Conservation (phyloP, 2,888 invertebrate species). For the Octonoba sinensis region DNA sequence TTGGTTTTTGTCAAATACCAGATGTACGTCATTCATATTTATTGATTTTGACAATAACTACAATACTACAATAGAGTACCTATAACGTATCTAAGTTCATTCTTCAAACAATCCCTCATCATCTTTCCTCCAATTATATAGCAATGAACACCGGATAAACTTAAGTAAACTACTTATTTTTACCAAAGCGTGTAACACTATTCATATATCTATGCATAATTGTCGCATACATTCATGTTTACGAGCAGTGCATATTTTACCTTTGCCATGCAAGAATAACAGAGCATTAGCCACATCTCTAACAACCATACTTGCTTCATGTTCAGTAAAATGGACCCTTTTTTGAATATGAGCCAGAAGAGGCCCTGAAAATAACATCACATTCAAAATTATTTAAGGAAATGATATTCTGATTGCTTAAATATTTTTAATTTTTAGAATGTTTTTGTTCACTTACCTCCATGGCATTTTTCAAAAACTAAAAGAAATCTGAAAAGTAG, state of each 20-base stretch:
- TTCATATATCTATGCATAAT: too few relatives aligned
- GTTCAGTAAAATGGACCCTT: conserved; percentile 92
- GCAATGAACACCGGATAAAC: too few relatives aligned
- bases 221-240: too few relatives aligned
- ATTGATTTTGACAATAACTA: too few relatives aligned
- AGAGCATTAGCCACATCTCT: conserved; percentile 94
- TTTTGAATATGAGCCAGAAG: conserved; percentile 93
- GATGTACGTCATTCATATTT: too few relatives aligned
- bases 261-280: conserved; percentile 93
- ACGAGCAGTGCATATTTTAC: conserved; percentile 66
- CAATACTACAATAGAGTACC: too few relatives aligned
- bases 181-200: too few relatives aligned
- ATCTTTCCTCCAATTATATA: too few relatives aligned
- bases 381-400: neutral
- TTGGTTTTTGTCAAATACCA: too few relatives aligned
- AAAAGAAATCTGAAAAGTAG: conserved; percentile 81
- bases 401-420: neutral
- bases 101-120: too few relatives aligned
- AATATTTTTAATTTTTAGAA: neutral
- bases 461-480: conserved; percentile 97
- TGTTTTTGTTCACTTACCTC: conserved; percentile 72
- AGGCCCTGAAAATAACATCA: conserved; percentile 76
- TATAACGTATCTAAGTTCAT: too few relatives aligned
- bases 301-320: conserved; percentile 94
- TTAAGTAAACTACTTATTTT: too few relatives aligned